These are phyloP conservation scores for Nestor notabilis DNA, from an alignment of 2,113 vertebrate genomes.

Conservation along the genomic window DNA sequence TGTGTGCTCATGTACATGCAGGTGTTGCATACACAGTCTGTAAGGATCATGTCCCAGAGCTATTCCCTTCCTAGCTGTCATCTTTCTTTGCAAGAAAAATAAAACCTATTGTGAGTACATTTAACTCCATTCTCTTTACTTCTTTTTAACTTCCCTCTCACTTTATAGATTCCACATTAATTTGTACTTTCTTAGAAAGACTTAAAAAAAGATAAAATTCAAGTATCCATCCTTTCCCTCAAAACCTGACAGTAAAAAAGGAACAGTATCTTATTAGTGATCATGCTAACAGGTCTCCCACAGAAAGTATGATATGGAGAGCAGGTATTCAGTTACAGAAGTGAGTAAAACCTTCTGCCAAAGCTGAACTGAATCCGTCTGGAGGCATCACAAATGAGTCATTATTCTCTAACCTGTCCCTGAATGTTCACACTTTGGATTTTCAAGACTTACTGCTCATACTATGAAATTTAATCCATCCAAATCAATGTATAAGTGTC, in stretches of 20 bases:
- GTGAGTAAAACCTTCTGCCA: slow-evolving; percentile 10
- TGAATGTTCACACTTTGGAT: not conserved
- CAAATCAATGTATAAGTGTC: not conserved
- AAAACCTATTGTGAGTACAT: not conserved
- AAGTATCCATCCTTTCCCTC: not conserved
- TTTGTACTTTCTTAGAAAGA: not conserved
- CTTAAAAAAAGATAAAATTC: not conserved
- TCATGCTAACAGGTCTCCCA: not conserved
- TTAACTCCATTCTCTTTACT: not conserved
- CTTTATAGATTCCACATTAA: not conserved
- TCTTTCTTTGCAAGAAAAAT: slow-evolving; percentile 16
- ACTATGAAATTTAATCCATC: not conserved
- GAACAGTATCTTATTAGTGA: slow-evolving; percentile 41
- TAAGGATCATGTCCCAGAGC: slow-evolving; percentile 46
- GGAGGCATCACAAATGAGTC: not conserved
- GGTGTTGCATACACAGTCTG: slow-evolving; percentile 26
- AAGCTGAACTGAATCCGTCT: not conserved
- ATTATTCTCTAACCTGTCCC: not conserved
- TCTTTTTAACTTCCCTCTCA: not conserved
- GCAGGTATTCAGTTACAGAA: not conserved
- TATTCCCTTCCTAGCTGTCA: slow-evolving; percentile 30
- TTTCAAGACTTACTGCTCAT: not conserved
- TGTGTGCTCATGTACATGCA: not conserved
- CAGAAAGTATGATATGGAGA: not conserved
- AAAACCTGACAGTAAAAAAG: slow-evolving; percentile 6